Evolutionary conservation across 2,113 vertebrate species (phyloP).

Genomic region (Phrynocephalus versicolor): DNA sequence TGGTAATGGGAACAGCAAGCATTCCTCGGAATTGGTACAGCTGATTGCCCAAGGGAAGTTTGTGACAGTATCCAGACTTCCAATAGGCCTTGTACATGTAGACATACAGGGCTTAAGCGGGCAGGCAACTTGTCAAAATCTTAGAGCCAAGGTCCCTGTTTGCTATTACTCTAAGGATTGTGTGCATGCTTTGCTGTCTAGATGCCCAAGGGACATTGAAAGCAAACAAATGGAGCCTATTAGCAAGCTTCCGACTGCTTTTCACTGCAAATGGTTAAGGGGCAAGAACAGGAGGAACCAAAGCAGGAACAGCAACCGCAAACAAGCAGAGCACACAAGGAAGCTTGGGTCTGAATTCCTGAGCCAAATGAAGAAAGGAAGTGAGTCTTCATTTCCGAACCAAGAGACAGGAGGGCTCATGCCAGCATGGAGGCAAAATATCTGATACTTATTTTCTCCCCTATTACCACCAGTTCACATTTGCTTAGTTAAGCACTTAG

Average conservation of each 20-base stretch:
- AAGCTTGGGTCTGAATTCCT: neutral
- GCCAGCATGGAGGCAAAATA: neutral
- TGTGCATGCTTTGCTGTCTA: constrained; percentile 23
- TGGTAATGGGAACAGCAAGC: constrained; percentile 23
- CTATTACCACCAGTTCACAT: neutral
- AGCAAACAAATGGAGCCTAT: neutral
- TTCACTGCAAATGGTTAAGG: constrained; percentile 7
- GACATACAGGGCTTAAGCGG: constrained; percentile 43
- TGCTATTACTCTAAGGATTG: constrained; percentile 35
- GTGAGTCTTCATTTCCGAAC: neutral
- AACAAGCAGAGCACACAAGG: constrained; percentile 1
- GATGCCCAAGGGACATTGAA: constrained; percentile 1
- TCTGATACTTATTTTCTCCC: no score
- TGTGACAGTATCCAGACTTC: constrained; percentile 46
- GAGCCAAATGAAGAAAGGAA: neutral
- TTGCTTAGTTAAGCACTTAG: neutral
- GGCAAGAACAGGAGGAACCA: neutral
- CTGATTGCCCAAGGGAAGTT: constrained; percentile 49
- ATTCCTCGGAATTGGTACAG: constrained; percentile 49
- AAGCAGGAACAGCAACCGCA: neutral
- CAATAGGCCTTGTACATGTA: constrained; percentile 38
- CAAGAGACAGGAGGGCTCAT: neutral
- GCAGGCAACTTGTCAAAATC: constrained; percentile 54
- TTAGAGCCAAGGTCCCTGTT: constrained; percentile 18
- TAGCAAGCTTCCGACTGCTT: neutral